Conservation (phyloP, 2,113 vertebrate genomes). For the Merops nubicus region DNA sequence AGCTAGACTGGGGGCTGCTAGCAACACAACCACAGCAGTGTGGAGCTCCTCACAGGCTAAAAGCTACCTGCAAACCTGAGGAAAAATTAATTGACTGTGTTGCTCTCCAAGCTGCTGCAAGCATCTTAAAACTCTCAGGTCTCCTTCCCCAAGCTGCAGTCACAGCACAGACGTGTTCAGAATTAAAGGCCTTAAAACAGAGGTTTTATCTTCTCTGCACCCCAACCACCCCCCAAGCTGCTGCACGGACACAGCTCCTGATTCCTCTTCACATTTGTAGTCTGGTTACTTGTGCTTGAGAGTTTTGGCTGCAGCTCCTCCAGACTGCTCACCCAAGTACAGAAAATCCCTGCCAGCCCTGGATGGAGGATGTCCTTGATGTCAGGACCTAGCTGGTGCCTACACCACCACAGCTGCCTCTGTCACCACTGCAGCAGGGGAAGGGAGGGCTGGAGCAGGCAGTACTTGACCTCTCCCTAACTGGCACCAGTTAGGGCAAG, state of each 20-base stretch:
- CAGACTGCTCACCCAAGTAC: not conserved
- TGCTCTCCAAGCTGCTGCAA: not conserved
- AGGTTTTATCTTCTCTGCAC: not conserved
- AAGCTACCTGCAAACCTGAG: not conserved
- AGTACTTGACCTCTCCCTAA: not conserved
- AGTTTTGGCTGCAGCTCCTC: not conserved
- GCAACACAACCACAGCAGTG: not conserved
- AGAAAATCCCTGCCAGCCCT: not conserved
- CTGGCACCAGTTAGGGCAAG: not conserved
- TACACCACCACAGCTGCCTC: not conserved
- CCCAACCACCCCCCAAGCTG: fast-evolving
- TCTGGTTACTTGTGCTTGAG: not conserved
- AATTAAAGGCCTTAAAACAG: not conserved
- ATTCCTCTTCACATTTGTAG: not conserved
- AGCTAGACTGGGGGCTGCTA: not conserved
- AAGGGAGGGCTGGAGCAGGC: not conserved
- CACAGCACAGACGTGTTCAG: not conserved
- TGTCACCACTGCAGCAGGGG: not conserved
- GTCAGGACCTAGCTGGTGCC: not conserved
- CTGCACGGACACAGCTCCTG: fast-evolving
- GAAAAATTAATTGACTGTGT: not conserved
- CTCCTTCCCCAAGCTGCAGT: not conserved
- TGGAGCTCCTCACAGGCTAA: not conserved
- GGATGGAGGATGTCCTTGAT: not conserved
- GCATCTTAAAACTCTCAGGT: not conserved